Conservation (phyloP, 1,140 invertebrate genomes). For the Paramacrobiotus metropolitanus region DNA sequence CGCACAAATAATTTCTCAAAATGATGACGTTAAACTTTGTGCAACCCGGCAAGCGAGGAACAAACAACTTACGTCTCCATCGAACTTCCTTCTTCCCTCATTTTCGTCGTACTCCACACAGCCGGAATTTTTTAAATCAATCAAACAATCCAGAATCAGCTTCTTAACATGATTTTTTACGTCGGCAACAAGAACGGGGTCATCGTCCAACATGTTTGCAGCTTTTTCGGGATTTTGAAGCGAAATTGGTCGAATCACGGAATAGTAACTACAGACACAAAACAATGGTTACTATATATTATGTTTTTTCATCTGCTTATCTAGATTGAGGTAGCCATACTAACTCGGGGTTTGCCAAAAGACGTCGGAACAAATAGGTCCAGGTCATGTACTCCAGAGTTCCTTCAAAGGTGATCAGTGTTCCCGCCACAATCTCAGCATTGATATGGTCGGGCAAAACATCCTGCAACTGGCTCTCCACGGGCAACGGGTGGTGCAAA, state of each 20-base stretch:
- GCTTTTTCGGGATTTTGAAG: neutral
- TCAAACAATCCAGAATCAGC: slow-evolving; percentile 52
- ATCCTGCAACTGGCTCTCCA: slow-evolving; percentile 52
- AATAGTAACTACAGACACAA: slow-evolving; percentile 36
- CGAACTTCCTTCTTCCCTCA: neutral
- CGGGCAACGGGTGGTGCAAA: slow-evolving; percentile 94
- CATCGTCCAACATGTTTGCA: slow-evolving; percentile 24
- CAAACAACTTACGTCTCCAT: too few relatives aligned
- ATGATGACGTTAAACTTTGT: too few relatives aligned
- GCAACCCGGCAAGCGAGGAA: too few relatives aligned
- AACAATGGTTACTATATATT: slow-evolving; percentile 9
- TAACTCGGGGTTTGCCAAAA: slow-evolving; percentile 64
- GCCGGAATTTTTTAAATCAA: slow-evolving; percentile 41
- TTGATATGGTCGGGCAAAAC: slow-evolving; percentile 91
- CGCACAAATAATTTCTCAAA: too few relatives aligned
- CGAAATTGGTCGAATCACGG: too few relatives aligned
- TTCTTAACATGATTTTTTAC: slow-evolving; percentile 35
- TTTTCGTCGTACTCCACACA: slow-evolving; percentile 33
- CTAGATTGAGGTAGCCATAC: slow-evolving; percentile 7
- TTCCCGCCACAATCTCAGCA: slow-evolving; percentile 84
- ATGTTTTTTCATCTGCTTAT: neutral
- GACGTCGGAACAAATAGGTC: slow-evolving; percentile 87
- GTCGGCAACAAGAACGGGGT: slow-evolving; percentile 41
- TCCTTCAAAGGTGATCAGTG: slow-evolving; percentile 71
- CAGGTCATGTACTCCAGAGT: slow-evolving; percentile 90